A percentile compares a stretch with the other conserved stretches of the same genome.
Conservation (phyloP, 2,797 vertebrate species). For the Girardinus metallicus region DNA sequence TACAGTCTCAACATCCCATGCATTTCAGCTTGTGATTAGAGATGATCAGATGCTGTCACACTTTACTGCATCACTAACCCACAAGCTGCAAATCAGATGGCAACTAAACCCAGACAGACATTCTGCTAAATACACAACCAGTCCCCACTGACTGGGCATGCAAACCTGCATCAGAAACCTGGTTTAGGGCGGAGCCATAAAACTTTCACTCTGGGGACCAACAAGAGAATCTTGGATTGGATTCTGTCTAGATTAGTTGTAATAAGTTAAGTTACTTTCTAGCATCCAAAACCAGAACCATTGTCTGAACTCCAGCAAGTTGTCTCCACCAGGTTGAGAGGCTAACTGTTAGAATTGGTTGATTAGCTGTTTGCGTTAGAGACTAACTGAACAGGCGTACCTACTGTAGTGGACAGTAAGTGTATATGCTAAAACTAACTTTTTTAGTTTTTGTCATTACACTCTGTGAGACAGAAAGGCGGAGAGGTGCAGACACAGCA, state of each 20-base stretch:
- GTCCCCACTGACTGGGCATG: not conserved
- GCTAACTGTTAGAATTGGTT: not conserved
- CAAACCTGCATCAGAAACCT: not conserved
- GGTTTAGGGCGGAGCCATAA: not conserved
- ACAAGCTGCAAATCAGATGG: not conserved
- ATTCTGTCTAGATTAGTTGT: not conserved
- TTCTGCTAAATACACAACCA: not conserved
- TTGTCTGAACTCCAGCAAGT: not conserved
- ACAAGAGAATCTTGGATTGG: too few species aligned
- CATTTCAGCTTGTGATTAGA: not conserved
- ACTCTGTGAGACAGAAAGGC: conserved; percentile 27
- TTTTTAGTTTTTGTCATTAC: conserved; percentile 7
- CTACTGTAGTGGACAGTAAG: not conserved
- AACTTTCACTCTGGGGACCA: too few species aligned
- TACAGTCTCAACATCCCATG: not conserved
- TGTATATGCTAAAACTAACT: not conserved
- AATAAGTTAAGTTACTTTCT: not conserved
- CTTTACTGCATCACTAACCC: not conserved
- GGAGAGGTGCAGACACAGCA: conserved; percentile 39
- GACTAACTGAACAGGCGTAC: not conserved
- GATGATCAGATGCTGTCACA: not conserved
- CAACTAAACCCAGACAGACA: not conserved
- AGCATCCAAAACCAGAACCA: not conserved
- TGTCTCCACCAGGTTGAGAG: not conserved
- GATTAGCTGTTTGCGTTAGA: not conserved